A percentile compares a stretch with the other conserved stretches of the same genome.
Evolutionary conservation across 1,140 invertebrate species (phyloP).

Genomic region (Drosophila baimaii): DNA sequence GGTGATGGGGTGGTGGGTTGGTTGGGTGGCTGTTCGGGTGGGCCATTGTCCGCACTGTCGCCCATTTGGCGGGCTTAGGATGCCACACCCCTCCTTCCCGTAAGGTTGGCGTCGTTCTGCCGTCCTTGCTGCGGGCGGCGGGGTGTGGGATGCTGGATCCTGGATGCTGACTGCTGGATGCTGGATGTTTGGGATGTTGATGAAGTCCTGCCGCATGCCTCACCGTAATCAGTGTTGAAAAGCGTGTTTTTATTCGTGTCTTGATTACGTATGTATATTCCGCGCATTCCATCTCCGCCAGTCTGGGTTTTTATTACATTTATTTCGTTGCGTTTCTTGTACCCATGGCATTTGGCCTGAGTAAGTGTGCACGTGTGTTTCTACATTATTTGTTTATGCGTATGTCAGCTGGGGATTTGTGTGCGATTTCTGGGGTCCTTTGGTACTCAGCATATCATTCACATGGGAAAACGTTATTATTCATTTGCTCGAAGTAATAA

Average conservation of each 20-base stretch:
- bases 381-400: slow-evolving; percentile 45
- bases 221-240: slow-evolving; percentile 70
- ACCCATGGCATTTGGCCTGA: slow-evolving; percentile 25
- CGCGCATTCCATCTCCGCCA: slow-evolving; percentile 15
- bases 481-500: slow-evolving; percentile 22
- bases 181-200: slow-evolving; percentile 28
- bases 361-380: slow-evolving; percentile 18
- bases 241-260: slow-evolving; percentile 59
- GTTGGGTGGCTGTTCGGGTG: slow-evolving; percentile 4
- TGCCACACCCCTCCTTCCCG: not conserved
- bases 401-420: slow-evolving; percentile 50
- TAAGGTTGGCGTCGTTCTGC: slow-evolving; percentile 36
- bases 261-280: slow-evolving; percentile 34
- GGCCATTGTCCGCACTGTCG: slow-evolving; percentile 51
- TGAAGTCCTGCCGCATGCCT: slow-evolving; percentile 61
- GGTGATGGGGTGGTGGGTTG: not conserved
- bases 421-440: slow-evolving; percentile 38
- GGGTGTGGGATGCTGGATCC: not conserved
- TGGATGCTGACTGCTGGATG: not conserved
- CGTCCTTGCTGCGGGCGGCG: slow-evolving; percentile 20
- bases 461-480: slow-evolving; percentile 31
- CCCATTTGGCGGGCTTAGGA: slow-evolving; percentile 60
- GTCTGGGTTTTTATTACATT: slow-evolving; percentile 70
- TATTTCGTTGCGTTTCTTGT: slow-evolving; percentile 53
- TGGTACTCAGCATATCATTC: slow-evolving; percentile 58